Base-by-base conservation (phyloP, 2,888 invertebrate genomes). In the Frankliniella intonsa region DNA sequence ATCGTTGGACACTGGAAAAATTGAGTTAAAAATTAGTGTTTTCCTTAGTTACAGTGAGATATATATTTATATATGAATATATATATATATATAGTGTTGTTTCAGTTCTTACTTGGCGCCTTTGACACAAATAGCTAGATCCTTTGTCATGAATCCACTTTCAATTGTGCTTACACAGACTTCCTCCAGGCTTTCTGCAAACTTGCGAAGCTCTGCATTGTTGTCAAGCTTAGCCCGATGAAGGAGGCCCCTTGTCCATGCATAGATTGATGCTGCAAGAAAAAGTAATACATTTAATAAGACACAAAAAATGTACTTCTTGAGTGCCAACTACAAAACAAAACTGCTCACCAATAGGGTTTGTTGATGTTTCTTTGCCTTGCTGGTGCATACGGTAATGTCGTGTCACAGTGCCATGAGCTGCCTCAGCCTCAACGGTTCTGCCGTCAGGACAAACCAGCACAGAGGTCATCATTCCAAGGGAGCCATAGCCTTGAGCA, bases 391-490 rank as follows among this genome's bases (percentile, higher is more conserved):
- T 92, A 81, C 96, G 91, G 88, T 92, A 98, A 88, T 98, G 97
- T 83, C 97, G 92, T 0, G 97, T 98, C 0, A 95, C 98, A 0
- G 99, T 99, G 80, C 99, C 99, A 87, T 99, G 99, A 83, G 99
- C 99, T 19, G 99, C 99, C 89, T 99, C 99, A 0, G 98, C 94
- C 88, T 99, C 99, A 0, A 99, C 95, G 0, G 99, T 99, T 88
- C 96, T 97, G 50, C 99, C 99, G 90, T 99, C 99, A 8, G 99
- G 99, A 87, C 97, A 98, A 82, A 99, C 89, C 79, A 99, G 90
- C 0, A 99, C 99, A 19, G 97, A 98, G 0, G 99, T 99, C 99
- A 99, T 99, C 85, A 99, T 91, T 85, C 99, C 99, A 83, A 99
- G 90, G 0, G 98, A 98, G 19, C 99, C 96, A 86, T 94, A 96